These are phyloP conservation scores for Coelopa frigida DNA, from an alignment of 1,140 invertebrate species.

Conservation along the genomic window DNA sequence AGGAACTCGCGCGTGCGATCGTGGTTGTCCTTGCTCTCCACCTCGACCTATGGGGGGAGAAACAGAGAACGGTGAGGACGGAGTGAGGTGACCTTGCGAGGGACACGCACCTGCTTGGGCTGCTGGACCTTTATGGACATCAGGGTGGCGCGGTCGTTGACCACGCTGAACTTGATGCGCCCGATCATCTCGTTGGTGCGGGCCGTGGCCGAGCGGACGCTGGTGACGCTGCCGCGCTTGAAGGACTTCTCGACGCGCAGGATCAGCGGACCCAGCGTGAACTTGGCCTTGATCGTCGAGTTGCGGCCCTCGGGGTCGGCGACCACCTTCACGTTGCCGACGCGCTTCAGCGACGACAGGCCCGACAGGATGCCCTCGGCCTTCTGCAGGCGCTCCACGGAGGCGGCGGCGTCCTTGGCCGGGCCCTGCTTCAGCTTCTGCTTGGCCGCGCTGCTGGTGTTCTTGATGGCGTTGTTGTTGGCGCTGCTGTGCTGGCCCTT, in stretches of 20 bases:
- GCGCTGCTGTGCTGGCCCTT: constrained; percentile 26
- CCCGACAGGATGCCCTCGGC: constrained; percentile 73
- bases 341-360: constrained; percentile 63
- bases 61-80: no score
- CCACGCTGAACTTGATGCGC: constrained; percentile 66
- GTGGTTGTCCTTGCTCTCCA: constrained; percentile 71
- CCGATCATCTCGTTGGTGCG: constrained; percentile 78
- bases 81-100: background rate
- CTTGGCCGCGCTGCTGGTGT: constrained; percentile 10
- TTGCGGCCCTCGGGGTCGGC: constrained; percentile 61
- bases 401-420: constrained; percentile 34
- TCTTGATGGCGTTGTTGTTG: constrained; percentile 2
- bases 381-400: constrained; percentile 46
- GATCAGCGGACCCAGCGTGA: constrained; percentile 67
- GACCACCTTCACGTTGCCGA: constrained; percentile 69
- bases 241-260: constrained; percentile 78
- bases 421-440: constrained; percentile 34
- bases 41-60: constrained; percentile 56
- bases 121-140: constrained; percentile 76
- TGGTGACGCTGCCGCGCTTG: constrained; percentile 60
- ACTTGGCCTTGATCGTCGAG: constrained; percentile 73
- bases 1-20: constrained; percentile 74
- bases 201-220: constrained; percentile 72
- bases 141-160: constrained; percentile 66
- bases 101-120: constrained; percentile 66